These are phyloP conservation scores for Chitala chitala DNA, from an alignment of 2,113 vertebrate genomes.

Conservation along the genomic window DNA sequence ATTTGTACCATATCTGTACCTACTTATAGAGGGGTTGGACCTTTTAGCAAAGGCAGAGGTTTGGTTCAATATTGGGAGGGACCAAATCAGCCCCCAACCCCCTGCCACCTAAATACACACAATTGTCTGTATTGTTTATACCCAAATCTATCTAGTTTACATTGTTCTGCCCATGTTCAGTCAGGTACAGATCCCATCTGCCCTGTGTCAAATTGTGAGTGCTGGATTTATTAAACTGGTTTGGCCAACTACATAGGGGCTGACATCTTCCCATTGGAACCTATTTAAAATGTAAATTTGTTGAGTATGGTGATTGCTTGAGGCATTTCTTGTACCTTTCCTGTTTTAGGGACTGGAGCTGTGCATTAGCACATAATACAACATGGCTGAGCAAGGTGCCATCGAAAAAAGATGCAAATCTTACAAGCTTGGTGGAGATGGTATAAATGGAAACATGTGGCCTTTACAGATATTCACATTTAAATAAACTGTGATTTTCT, in stretches of 20 bases:
- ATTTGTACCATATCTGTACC: no score
- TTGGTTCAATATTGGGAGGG: no score
- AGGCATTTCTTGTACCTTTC: neutral
- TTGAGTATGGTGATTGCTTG: neutral
- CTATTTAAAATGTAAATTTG: neutral
- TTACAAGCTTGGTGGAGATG: neutral
- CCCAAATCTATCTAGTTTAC: no score
- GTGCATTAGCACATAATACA: neutral
- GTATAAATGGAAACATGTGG: neutral
- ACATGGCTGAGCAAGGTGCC: neutral
- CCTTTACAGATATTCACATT: neutral
- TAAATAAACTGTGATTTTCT: no score
- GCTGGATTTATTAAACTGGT: no score
- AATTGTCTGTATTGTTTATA: no score
- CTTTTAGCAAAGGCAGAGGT: no score
- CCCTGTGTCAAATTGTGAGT: no score
- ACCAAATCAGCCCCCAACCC: no score
- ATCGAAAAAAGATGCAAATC: neutral
- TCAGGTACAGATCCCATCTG: neutral
- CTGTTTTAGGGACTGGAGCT: neutral
- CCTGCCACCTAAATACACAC: no score
- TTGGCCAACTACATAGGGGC: neutral
- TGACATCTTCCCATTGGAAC: neutral
- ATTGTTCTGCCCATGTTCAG: no score
- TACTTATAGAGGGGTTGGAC: no score